A percentile compares a stretch with the other conserved stretches of the same genome.
phyloP scores from a whole-genome alignment of 2,888 invertebrate genomes.

The Netelia virgata region DNA sequence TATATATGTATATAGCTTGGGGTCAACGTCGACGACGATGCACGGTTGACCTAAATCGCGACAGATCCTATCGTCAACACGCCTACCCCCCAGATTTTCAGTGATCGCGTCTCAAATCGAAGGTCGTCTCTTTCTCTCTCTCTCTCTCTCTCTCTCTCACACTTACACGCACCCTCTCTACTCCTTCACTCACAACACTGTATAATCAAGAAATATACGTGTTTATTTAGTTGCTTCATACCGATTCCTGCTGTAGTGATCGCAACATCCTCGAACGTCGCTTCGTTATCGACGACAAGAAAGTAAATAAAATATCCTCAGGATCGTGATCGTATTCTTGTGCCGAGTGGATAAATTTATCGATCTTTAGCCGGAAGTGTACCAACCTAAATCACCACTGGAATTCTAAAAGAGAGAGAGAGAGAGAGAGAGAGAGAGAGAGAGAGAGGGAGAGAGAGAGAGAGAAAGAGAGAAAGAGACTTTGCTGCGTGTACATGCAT shows the following conservation, averaged over 20 bases:
- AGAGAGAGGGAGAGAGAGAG: slow-evolving; percentile 21
- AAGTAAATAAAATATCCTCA: too few relatives aligned
- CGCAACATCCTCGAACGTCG: background rate
- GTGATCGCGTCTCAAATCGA: slow-evolving; percentile 26
- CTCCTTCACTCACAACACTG: background rate
- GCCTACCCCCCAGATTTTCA: background rate
- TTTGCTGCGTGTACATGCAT: background rate
- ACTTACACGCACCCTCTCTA: background rate
- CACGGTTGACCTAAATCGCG: slow-evolving; percentile 46
- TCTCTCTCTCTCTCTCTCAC: background rate
- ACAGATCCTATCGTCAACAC: slow-evolving; percentile 32
- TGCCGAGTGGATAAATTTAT: slow-evolving; percentile 28
- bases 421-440: slow-evolving; percentile 14
- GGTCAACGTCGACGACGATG: slow-evolving; percentile 49
- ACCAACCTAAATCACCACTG: background rate
- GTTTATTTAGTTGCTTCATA: slow-evolving; percentile 21
- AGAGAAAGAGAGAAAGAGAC: slow-evolving; percentile 2
- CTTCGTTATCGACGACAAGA: background rate
- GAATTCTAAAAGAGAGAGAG: background rate
- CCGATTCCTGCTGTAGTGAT: background rate
- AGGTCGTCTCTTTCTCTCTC: slow-evolving; percentile 16
- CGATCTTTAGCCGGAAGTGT: slow-evolving; percentile 19
- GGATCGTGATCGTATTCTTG: too few relatives aligned
- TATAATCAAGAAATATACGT: background rate
- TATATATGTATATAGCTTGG: background rate